Base-by-base conservation (phyloP, 2,888 invertebrate species). In the Chironomus tentans region DNA sequence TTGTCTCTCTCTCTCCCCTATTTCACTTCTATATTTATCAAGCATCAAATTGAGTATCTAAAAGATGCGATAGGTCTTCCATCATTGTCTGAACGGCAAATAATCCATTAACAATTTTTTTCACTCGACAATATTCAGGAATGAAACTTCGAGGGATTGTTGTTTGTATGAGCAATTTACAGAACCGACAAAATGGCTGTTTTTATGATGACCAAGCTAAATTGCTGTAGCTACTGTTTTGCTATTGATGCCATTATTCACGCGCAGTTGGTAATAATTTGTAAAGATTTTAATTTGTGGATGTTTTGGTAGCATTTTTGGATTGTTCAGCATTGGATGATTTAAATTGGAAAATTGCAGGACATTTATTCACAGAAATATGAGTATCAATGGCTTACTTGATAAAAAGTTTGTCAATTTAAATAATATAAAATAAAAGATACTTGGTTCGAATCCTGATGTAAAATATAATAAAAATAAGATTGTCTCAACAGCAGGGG, bases 181-280 rank as follows among this genome's bases (percentile, higher is more conserved):
- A 18, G 56, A 56, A 7, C 18, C 56, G 56, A 18, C 70, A 70
- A 70, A 70, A 70, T 70, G 70, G 70, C 46, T 10, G 21, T 70
- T 70, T 50, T 10, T 22, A 15, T 21, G 24, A 70, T 70, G 70
- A 70, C 70, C 70, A 50, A 24, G 70, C 70, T 47, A 22, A 65
- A 22, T 65, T 21, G 10, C 1, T 21, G 1, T 65, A 15, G n/a
- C 56, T 56, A 18, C n/a, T 56, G 7, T 15, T 56, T 56, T 56
- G 56, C 56, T 56, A 7, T 18, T 56, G 56, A 56, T 38, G 7
- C 38, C 38, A 38, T 38, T 38, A 38, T 38, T 1, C 7, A 38
- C 10, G 38, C 38, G 38, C 38, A 38, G 38, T 38, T 38, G 38
- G 38, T 2, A 10, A 10, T 38, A 18, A 56, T 18, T 50, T 7